A percentile compares a stretch with the other conserved stretches of the same genome.
Evolutionary conservation across 1,140 invertebrate genomes (phyloP).

Genomic region (Leguminivora glycinivorella): DNA sequence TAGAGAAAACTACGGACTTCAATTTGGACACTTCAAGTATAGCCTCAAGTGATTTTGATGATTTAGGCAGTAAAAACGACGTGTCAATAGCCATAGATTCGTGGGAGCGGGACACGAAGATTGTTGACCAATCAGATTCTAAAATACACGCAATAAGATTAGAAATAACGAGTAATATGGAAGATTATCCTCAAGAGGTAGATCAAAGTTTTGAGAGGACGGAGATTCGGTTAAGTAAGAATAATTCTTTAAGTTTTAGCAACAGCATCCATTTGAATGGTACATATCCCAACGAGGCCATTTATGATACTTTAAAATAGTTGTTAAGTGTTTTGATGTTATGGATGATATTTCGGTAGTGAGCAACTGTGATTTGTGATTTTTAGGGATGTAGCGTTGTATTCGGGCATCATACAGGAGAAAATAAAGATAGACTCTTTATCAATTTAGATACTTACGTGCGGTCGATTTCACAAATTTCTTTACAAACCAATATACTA

Average conservation of each 20-base stretch:
- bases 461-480: too few relatives aligned
- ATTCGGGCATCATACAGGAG: neutral
- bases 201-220: slow-evolving; percentile 60
- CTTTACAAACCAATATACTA: too few relatives aligned
- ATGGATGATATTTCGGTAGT: slow-evolving; percentile 16
- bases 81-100: slow-evolving; percentile 68
- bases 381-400: slow-evolving; percentile 2
- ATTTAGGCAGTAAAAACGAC: slow-evolving; percentile 65
- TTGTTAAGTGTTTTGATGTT: slow-evolving; percentile 38
- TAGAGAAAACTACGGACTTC: slow-evolving; percentile 72
- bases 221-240: slow-evolving; percentile 64
- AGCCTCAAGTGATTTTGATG: slow-evolving; percentile 64
- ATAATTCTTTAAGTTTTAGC: slow-evolving; percentile 74
- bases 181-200: slow-evolving; percentile 56
- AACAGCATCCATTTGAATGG: slow-evolving; percentile 77
- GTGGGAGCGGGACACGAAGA: slow-evolving; percentile 62
- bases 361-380: slow-evolving; percentile 16
- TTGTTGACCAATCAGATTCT: slow-evolving; percentile 47
- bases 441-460: neutral
- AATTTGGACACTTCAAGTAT: slow-evolving; percentile 70
- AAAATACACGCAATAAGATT: slow-evolving; percentile 72
- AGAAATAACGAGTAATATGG: slow-evolving; percentile 73
- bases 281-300: slow-evolving; percentile 78
- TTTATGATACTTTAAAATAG: slow-evolving; percentile 76
- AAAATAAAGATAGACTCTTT: neutral